Percentiles rank a stretch among this genome's conserved stretches.
phyloP scores from a whole-genome alignment of 2,797 vertebrate species.

The Coracias cyanogaster region DNA sequence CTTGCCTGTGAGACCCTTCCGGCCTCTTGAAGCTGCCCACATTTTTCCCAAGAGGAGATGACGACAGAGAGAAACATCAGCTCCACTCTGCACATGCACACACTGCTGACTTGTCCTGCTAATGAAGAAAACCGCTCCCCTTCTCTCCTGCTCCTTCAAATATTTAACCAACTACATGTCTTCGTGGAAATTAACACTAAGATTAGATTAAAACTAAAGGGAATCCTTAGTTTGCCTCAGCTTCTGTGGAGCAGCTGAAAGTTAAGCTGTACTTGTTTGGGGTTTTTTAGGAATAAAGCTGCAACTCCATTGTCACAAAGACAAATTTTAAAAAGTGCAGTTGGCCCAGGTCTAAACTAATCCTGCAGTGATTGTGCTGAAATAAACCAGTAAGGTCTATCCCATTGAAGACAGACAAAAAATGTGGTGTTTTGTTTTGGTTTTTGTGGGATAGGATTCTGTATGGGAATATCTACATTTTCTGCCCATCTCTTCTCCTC shows the following conservation, averaged over 20 bases:
- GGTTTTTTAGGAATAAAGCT: neutral
- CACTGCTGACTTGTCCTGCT: neutral
- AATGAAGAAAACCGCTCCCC: neutral
- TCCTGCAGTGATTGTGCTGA: neutral
- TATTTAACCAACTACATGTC: neutral
- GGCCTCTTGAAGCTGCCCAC: neutral
- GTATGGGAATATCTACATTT: neutral
- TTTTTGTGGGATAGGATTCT: neutral
- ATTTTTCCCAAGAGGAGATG: constrained; percentile 23
- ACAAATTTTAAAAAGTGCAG: neutral
- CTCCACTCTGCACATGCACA: neutral
- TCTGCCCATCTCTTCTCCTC: neutral
- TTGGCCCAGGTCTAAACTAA: neutral
- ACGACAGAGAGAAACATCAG: constrained; percentile 12
- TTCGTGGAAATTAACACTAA: neutral
- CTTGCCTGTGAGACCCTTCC: neutral
- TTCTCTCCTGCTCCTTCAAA: neutral
- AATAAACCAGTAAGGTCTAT: neutral
- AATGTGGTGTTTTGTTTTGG: neutral
- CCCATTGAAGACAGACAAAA: neutral
- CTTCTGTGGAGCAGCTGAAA: neutral
- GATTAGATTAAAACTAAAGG: neutral
- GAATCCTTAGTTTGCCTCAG: neutral
- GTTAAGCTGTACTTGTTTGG: neutral
- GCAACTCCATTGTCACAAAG: neutral